Evolutionary conservation across 2,113 vertebrate genomes (phyloP), one percentile per base, ranked within the genome.

Genomic region (Calidris pygmaea): DNA sequence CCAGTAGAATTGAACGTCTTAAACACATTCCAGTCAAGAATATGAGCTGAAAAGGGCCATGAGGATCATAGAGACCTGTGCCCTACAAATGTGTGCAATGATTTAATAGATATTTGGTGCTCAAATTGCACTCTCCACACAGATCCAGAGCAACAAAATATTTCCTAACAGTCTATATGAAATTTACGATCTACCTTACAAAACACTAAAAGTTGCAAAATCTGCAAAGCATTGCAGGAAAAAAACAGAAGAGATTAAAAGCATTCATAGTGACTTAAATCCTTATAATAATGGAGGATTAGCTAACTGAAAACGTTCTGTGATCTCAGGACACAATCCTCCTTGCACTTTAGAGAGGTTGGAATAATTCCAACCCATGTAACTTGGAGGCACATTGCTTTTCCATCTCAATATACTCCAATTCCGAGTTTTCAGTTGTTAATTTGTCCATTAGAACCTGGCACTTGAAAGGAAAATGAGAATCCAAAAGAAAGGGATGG

Each of bases 181-280:
- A 91, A 96, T 91, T 82, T 89, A 93, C 12, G 17, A 85, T 72
- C 66, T 79, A 82, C 81, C 85, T 97, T 96, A 89, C 95, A 91
- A 97, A 97, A 96, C 53, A 62, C 48, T 89, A 15, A 12, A 89
- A 79, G 89, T 97, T 97, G 87, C 95, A 95, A 96, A 97, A 96
- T 79, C 89, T 53, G 34, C 12, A 32, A 72, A 91, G 45, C 35
- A n/a, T 91, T 96, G 91, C 87, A 58, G 35, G 37, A 60, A 94
- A 79, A 66, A 67, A 63, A 3, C 14, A 80, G 81, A 87, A 75
- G 81, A 79, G 84, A 94, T 96, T 95, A 87, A 91, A 95, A 89
- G 60, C 66, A 48, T 93, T 89, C 59, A 20, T 81, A 26, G 37
- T 77, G 45, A 32, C 9, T 92, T 73, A 86, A 16, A 72, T 60